phyloP scores from a whole-genome alignment of 2,888 invertebrate genomes.

The Caenorhabditis sp. region DNA sequence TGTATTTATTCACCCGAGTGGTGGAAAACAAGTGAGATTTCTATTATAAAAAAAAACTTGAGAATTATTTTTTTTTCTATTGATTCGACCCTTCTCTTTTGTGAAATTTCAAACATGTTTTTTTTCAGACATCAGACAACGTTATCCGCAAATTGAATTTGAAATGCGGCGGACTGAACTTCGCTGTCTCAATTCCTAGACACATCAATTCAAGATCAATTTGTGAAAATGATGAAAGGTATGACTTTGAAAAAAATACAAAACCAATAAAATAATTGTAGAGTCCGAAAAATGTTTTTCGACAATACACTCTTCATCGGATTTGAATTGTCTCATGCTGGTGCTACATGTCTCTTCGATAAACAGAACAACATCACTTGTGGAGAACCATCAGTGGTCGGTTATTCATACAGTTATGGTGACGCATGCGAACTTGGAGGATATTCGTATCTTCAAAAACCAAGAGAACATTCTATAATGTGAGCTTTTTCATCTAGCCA shows the following conservation, averaged over 20 bases:
- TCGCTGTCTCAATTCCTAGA: conserved; percentile 15
- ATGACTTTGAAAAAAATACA: not conserved
- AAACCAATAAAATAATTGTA: too few species aligned
- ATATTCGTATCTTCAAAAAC: conserved; percentile 18
- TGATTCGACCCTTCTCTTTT: too few species aligned
- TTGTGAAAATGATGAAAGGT: conserved; percentile 8
- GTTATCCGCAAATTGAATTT: conserved; percentile 45
- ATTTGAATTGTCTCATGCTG: conserved; percentile 43
- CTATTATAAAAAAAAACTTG: too few species aligned
- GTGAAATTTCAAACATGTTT: too few species aligned
- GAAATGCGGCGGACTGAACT: conserved; percentile 45
- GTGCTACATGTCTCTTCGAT: conserved; percentile 34
- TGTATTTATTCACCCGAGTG: too few species aligned
- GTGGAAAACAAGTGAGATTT: conserved; percentile 12
- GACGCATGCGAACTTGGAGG: conserved; percentile 22
- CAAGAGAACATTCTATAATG: conserved; percentile 2
- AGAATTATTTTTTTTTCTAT: too few species aligned
- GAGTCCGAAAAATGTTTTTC: conserved; percentile 10
- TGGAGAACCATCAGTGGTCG: conserved; percentile 50
- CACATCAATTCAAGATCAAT: not conserved
- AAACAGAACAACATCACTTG: conserved; percentile 15
- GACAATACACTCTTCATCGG: conserved; percentile 36
- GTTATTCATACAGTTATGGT: conserved; percentile 23
- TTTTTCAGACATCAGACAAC: conserved; percentile 34
- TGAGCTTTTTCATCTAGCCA: too few species aligned